phyloP scores from a whole-genome alignment of 2,113 vertebrate species.

The Stigmatopora argus region DNA sequence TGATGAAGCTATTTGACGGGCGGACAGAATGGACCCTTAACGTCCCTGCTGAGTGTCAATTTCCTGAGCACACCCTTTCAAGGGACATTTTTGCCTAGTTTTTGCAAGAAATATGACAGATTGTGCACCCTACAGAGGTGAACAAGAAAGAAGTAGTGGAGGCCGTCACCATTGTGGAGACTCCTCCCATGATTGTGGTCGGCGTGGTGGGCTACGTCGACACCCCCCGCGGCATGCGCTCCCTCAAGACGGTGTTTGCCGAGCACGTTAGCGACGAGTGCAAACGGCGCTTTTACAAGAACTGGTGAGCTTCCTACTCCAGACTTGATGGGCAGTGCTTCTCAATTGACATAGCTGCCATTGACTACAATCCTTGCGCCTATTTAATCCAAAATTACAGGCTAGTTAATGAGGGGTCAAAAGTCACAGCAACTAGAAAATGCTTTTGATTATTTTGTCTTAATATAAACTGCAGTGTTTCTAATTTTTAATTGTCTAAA shows the following conservation, averaged over 20 bases:
- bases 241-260: slow-evolving; percentile 92
- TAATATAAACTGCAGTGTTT: too few species aligned
- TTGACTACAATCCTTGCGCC: too few species aligned
- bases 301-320: slow-evolving; percentile 77
- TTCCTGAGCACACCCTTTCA: slow-evolving; percentile 56
- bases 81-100: not conserved
- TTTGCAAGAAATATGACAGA: too few species aligned
- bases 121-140: slow-evolving; percentile 76
- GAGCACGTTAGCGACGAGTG: slow-evolving; percentile 97
- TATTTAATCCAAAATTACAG: too few species aligned
- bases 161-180: slow-evolving; percentile 92
- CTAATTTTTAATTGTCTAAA: too few species aligned
- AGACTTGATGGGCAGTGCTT: not conserved
- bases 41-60: slow-evolving; percentile 76
- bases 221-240: slow-evolving; percentile 89
- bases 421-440: too few species aligned
- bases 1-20: slow-evolving; percentile 77
- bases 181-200: slow-evolving; percentile 92
- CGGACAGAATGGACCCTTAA: slow-evolving; percentile 68
- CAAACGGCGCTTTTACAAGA: slow-evolving; percentile 97
- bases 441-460: too few species aligned
- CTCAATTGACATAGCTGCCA: not conserved
- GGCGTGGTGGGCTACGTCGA: slow-evolving; percentile 88
- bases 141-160: slow-evolving; percentile 99
- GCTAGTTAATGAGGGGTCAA: too few species aligned